Conservation (phyloP, 2,797 vertebrate species). For the Peromyscus nudipes region DNA sequence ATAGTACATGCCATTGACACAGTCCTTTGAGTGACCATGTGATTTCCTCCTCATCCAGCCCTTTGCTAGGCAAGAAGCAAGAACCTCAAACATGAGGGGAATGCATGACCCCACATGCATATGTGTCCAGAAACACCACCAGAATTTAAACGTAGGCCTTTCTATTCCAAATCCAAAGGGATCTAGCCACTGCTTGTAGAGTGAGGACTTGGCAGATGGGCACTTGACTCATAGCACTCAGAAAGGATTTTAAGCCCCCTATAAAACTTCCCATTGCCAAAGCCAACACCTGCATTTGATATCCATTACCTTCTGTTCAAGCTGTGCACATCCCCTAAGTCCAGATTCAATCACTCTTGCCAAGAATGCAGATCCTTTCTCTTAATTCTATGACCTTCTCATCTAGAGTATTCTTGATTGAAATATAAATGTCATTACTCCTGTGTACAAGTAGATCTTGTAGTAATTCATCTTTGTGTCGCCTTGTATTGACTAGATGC, state of each 20-base stretch:
- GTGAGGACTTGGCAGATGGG: background rate
- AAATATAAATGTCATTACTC: background rate
- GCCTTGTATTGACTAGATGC: background rate
- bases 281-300: background rate
- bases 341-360: background rate
- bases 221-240: background rate
- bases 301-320: background rate
- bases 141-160: background rate
- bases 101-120: background rate
- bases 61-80: background rate
- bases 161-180: background rate
- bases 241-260: background rate
- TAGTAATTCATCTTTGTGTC: background rate
- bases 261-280: background rate
- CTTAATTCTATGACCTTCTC: background rate
- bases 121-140: background rate
- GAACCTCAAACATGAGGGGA: background rate
- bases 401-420: background rate
- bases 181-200: rapidly evolving
- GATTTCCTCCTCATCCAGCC: background rate
- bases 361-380: background rate
- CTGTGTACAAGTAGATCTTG: background rate
- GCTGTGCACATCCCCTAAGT: background rate
- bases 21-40: background rate
- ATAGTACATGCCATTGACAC: too few species aligned